Conservation (phyloP, 2,888 invertebrate genomes). For the Meteorus colon region DNA sequence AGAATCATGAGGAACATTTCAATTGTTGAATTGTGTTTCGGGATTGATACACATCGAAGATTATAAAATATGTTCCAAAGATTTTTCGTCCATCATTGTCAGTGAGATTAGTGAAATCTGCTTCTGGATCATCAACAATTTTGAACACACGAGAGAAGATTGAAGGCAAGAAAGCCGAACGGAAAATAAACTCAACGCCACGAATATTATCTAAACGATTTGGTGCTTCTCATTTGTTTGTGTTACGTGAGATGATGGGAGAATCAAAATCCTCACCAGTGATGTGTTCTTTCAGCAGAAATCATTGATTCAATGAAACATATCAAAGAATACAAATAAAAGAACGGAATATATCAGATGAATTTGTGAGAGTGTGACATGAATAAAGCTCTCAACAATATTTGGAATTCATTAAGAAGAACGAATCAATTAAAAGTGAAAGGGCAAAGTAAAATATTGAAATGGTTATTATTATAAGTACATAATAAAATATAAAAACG, state of each 20-base stretch:
- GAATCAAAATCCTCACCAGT: not conserved
- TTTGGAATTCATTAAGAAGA: too few species aligned
- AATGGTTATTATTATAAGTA: too few species aligned
- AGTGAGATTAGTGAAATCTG: too few species aligned
- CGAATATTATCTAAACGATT: not conserved
- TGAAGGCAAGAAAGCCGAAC: not conserved
- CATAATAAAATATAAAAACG: conserved; percentile 5
- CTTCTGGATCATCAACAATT: too few species aligned
- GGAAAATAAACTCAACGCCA: not conserved
- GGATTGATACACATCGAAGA: not conserved
- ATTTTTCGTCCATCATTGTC: not conserved
- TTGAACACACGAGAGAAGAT: too few species aligned
- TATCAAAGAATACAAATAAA: not conserved
- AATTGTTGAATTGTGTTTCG: not conserved
- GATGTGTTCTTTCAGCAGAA: not conserved
- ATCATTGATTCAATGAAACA: not conserved
- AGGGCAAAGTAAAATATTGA: not conserved
- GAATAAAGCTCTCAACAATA: too few species aligned
- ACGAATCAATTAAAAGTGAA: too few species aligned
- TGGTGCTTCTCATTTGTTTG: not conserved
- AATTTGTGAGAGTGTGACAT: too few species aligned
- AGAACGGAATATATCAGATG: not conserved
- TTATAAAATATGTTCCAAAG: not conserved
- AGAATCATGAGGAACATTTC: too few species aligned
- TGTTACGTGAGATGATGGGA: not conserved